Percentiles rank a stretch among this genome's conserved stretches.
Evolutionary conservation across 2,797 vertebrate genomes (phyloP).

Genomic region (Xenentodon cancila): DNA sequence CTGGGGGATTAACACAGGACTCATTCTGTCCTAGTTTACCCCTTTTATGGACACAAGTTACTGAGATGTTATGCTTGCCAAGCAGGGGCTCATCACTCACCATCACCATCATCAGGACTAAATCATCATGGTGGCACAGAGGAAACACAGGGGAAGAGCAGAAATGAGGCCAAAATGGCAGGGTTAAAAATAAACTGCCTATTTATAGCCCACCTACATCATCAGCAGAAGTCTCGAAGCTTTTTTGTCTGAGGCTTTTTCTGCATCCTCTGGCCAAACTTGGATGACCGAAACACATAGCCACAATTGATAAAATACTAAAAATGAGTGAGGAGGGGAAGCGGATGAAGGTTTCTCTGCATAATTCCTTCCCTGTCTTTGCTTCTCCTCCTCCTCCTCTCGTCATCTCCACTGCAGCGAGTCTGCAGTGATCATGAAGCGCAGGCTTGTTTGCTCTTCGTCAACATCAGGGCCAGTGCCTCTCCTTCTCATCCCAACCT

Average conservation of each 20-base stretch:
- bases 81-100: slow-evolving; percentile 57
- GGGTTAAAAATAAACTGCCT: slow-evolving; percentile 84
- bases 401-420: slow-evolving; percentile 63
- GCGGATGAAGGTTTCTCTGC: slow-evolving; percentile 58
- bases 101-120: slow-evolving; percentile 60
- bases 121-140: slow-evolving; percentile 67
- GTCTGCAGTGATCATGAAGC: slow-evolving; percentile 54
- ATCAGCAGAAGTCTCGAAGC: slow-evolving; percentile 76
- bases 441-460: slow-evolving; percentile 69
- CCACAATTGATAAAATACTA: slow-evolving; percentile 52
- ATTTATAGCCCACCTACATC: slow-evolving; percentile 85
- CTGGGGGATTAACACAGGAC: slow-evolving; percentile 75
- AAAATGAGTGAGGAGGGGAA: slow-evolving; percentile 51
- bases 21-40: slow-evolving; percentile 75
- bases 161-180: slow-evolving; percentile 86
- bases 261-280: slow-evolving; percentile 38
- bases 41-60: slow-evolving; percentile 61
- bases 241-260: slow-evolving; percentile 68
- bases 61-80: slow-evolving; percentile 44
- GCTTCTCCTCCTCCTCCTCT: slow-evolving; percentile 47
- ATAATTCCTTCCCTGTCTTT: slow-evolving; percentile 63
- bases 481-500: slow-evolving; percentile 65
- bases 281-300: slow-evolving; percentile 27
- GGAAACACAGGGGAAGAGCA: slow-evolving; percentile 73
- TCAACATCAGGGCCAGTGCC: slow-evolving; percentile 58